phyloP scores from a whole-genome alignment of 2,888 invertebrate species.

The Parthenolecanium corni region DNA sequence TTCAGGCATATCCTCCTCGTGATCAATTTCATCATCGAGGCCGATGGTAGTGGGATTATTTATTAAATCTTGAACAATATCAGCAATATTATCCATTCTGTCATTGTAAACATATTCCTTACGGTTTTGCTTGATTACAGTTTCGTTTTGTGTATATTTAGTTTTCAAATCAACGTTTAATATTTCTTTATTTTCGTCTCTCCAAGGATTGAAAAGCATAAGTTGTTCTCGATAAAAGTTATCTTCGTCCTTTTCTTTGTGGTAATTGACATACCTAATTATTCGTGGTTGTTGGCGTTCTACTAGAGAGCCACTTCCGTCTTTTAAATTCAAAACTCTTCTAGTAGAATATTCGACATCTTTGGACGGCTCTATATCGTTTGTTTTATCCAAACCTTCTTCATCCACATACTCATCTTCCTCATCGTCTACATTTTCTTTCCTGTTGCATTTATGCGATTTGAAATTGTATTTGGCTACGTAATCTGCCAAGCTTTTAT shows the following conservation, averaged over 20 bases:
- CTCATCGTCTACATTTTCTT: background rate
- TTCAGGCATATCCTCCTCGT: too few species aligned
- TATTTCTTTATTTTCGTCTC: constrained; percentile 32
- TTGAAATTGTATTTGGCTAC: constrained; percentile 30
- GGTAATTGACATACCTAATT: constrained; percentile 16
- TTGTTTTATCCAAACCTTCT: background rate
- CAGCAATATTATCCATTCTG: background rate
- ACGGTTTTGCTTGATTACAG: background rate
- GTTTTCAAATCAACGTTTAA: too few species aligned
- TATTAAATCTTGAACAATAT: background rate
- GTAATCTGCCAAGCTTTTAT: constrained; percentile 36
- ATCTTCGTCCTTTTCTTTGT: constrained; percentile 27
- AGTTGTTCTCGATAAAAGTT: constrained; percentile 33
- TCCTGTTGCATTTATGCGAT: background rate
- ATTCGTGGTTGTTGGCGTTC: background rate
- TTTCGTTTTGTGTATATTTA: background rate
- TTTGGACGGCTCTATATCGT: too few species aligned
- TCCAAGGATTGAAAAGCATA: constrained; percentile 34
- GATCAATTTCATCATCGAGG: background rate
- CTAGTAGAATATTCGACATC: too few species aligned
- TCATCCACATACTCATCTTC: background rate
- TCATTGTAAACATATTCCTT: background rate
- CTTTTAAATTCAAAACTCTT: too few species aligned
- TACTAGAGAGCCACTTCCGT: too few species aligned
- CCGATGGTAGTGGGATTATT: background rate